Percentiles rank a stretch among this genome's conserved stretches.
Conservation (phyloP, 2,113 vertebrate genomes). For the Grus americana region DNA sequence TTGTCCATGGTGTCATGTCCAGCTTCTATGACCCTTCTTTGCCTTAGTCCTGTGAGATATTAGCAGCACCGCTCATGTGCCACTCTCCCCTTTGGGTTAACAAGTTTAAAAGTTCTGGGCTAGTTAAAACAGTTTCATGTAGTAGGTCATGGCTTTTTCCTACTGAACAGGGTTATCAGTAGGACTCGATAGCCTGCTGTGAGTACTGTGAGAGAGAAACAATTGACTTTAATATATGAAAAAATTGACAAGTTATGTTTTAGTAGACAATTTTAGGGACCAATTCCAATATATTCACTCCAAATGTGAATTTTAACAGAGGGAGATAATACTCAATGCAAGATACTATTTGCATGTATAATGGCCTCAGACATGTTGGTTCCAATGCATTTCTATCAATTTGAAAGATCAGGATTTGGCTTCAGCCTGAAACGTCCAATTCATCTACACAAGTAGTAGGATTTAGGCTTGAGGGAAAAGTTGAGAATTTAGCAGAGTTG, state of each 20-base stretch:
- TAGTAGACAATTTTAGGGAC: background rate
- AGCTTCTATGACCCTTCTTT: background rate
- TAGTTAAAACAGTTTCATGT: background rate
- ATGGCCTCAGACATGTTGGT: background rate
- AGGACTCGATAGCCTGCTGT: background rate
- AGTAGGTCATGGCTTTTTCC: background rate
- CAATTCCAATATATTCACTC: background rate
- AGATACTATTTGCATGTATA: background rate
- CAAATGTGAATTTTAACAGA: background rate
- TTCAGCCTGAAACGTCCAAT: background rate
- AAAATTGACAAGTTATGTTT: background rate
- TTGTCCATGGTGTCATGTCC: background rate
- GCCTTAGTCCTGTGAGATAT: background rate
- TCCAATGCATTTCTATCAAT: background rate
- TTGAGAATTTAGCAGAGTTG: background rate
- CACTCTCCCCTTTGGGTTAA: background rate
- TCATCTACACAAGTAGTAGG: background rate
- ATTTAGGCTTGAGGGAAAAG: background rate
- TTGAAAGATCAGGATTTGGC: background rate
- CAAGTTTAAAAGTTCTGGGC: background rate
- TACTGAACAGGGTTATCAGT: background rate
- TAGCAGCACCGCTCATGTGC: fast-evolving
- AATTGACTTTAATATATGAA: background rate
- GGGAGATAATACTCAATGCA: background rate
- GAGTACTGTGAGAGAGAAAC: fast-evolving